A percentile compares a stretch with the other conserved stretches of the same genome.
Conservation (phyloP, 2,797 vertebrate genomes). For the Cephalopachus bancanus region DNA sequence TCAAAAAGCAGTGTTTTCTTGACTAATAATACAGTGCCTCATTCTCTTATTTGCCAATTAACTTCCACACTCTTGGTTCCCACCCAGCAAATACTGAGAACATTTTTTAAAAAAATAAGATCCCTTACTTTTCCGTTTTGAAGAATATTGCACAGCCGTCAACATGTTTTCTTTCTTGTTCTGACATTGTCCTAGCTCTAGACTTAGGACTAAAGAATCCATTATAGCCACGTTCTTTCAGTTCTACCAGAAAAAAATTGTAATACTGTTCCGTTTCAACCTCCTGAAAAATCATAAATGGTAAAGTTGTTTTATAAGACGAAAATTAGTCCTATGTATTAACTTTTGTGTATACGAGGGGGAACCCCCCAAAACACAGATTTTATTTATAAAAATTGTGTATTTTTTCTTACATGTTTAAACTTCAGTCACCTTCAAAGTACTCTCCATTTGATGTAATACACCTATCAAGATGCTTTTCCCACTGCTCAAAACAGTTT, state of each 20-base stretch:
- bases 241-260: conserved; percentile 96
- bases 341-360: not conserved
- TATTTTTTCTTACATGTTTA: too few species aligned
- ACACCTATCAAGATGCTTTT: too few species aligned
- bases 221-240: conserved; percentile 98
- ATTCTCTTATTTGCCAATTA: conserved; percentile 49
- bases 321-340: conserved; percentile 41
- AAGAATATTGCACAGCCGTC: conserved; percentile 99
- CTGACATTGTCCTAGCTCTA: conserved; percentile 98
- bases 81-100: conserved; percentile 2
- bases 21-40: not conserved
- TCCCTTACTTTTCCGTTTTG: conserved; percentile 96
- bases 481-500: too few species aligned
- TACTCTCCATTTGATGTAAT: too few species aligned
- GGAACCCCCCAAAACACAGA: too few species aligned
- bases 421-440: too few species aligned
- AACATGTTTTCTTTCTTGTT: conserved; percentile 98
- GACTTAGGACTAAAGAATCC: conserved; percentile 99
- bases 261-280: conserved; percentile 99
- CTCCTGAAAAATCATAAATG: conserved; percentile 91
- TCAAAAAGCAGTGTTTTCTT: conserved; percentile 11
- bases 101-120: conserved; percentile 53
- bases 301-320: conserved; percentile 71
- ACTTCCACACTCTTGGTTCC: not conserved
- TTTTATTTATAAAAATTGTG: too few species aligned